A percentile compares a stretch with the other conserved stretches of the same genome.
These are phyloP conservation scores for Euborellia annulipes DNA, from an alignment of 1,140 invertebrate genomes.

Conservation along the genomic window DNA sequence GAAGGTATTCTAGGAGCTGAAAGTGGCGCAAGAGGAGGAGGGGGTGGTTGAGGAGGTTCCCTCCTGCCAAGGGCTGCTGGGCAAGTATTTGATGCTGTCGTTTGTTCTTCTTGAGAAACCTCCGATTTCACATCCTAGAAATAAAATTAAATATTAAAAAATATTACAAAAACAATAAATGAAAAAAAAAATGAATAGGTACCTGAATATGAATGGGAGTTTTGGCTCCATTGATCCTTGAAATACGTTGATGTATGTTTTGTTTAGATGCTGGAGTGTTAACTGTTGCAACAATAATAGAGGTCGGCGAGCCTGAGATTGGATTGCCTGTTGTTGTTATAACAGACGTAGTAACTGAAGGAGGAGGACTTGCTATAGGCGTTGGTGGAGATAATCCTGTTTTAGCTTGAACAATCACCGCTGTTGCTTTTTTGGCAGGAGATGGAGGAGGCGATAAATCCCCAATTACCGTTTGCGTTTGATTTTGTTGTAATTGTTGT, in stretches of 20 bases:
- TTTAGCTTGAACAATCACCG: not conserved
- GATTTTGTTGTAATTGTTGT: slow-evolving; percentile 27
- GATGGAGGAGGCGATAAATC: no score
- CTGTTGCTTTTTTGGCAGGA: not conserved
- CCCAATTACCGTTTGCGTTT: not conserved
- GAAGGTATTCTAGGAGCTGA: slow-evolving; percentile 17
- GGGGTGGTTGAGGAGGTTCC: slow-evolving; percentile 14
- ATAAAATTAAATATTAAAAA: no score
- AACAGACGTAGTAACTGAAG: slow-evolving; percentile 18
- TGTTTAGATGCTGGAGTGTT: no score
- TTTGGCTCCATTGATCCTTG: slow-evolving; percentile 23
- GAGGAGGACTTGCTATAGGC: slow-evolving; percentile 16
- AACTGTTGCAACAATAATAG: no score
- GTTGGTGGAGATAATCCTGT: slow-evolving; percentile 8
- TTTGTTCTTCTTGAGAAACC: not conserved
- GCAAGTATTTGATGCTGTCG: not conserved
- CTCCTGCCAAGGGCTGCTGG: slow-evolving; percentile 13
- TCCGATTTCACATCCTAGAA: no score
- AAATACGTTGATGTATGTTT: not conserved
- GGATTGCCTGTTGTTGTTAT: slow-evolving; percentile 15
- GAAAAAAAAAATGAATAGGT: no score
- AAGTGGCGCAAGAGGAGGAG: slow-evolving; percentile 32
- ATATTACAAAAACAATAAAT: no score
- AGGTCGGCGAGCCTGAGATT: no score
- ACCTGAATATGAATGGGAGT: slow-evolving; percentile 3